Percentiles rank a stretch among this genome's conserved stretches.
phyloP scores from a whole-genome alignment of 1,140 invertebrate species.

The Lerema accius region DNA sequence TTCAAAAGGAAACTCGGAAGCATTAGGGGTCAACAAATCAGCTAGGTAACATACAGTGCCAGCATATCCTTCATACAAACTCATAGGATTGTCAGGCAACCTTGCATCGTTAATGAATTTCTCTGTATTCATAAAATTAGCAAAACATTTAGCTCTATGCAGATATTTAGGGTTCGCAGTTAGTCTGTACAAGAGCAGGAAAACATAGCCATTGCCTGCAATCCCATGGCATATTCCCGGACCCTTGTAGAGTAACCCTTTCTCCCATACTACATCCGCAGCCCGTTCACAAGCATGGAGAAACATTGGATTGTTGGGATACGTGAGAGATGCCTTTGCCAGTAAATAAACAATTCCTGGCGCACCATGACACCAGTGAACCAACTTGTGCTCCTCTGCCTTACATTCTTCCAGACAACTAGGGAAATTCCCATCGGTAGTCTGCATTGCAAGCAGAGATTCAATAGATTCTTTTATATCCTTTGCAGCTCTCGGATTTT shows the following conservation, averaged over 20 bases:
- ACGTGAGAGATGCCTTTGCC: slow-evolving; percentile 91
- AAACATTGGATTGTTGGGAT: slow-evolving; percentile 88
- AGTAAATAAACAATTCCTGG: slow-evolving; percentile 91
- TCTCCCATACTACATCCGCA: slow-evolving; percentile 91
- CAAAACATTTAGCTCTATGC: slow-evolving; percentile 89
- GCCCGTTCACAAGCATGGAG: slow-evolving; percentile 86
- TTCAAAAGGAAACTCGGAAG: slow-evolving; percentile 93
- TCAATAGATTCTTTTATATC: slow-evolving; percentile 85
- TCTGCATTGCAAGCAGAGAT: slow-evolving; percentile 86
- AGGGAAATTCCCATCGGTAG: slow-evolving; percentile 90
- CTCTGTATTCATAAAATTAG: slow-evolving; percentile 87
- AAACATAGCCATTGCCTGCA: slow-evolving; percentile 93
- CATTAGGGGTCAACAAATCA: slow-evolving; percentile 89
- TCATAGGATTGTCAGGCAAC: slow-evolving; percentile 92
- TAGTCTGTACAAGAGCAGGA: slow-evolving; percentile 90
- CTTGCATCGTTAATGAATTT: slow-evolving; percentile 87
- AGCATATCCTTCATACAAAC: slow-evolving; percentile 93
- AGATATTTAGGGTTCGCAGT: slow-evolving; percentile 89
- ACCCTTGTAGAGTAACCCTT: slow-evolving; percentile 91
- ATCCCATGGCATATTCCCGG: slow-evolving; percentile 94
- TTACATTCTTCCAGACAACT: slow-evolving; percentile 88
- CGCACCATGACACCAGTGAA: slow-evolving; percentile 96
- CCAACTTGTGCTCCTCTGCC: slow-evolving; percentile 84
- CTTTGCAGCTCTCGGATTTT: slow-evolving; percentile 78
- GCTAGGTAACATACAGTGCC: slow-evolving; percentile 92